Percentiles rank a stretch among this genome's conserved stretches.
Conservation (phyloP, 1,140 invertebrate species). For the Brachystomella parvula region DNA sequence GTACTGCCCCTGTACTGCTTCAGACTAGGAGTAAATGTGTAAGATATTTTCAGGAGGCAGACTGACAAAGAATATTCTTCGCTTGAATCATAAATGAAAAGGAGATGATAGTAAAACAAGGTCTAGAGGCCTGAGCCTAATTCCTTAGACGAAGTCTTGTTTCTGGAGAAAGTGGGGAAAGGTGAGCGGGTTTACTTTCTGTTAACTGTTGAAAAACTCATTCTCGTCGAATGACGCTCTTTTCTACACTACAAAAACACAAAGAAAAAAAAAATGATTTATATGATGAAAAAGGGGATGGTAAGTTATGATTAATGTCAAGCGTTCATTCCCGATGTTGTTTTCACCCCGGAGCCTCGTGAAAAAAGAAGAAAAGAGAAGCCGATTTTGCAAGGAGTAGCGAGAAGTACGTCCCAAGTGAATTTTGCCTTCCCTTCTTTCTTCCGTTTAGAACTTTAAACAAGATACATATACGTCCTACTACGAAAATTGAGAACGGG, state of each 20-base stretch:
- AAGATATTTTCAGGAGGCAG: no score
- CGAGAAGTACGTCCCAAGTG: constrained; percentile 5
- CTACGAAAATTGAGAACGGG: background rate
- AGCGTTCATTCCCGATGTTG: constrained; percentile 8
- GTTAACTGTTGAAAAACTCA: background rate
- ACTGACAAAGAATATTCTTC: no score
- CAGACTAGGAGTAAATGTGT: no score
- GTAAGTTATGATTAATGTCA: constrained; percentile 36
- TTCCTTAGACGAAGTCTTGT: no score
- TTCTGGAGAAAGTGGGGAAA: background rate
- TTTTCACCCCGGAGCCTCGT: background rate
- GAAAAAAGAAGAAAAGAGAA: background rate
- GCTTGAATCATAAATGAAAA: no score
- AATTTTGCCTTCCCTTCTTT: background rate
- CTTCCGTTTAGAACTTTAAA: background rate
- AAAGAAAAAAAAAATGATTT: constrained; percentile 30
- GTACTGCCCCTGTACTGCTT: no score
- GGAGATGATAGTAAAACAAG: background rate
- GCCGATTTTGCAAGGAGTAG: background rate
- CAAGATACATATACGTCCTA: background rate
- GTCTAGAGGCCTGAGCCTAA: no score
- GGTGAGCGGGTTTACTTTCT: background rate
- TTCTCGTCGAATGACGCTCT: background rate
- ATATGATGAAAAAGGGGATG: constrained; percentile 33
- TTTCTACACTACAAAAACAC: background rate